Base-by-base conservation (phyloP, 2,113 vertebrate genomes). In the Orcinus orca region DNA sequence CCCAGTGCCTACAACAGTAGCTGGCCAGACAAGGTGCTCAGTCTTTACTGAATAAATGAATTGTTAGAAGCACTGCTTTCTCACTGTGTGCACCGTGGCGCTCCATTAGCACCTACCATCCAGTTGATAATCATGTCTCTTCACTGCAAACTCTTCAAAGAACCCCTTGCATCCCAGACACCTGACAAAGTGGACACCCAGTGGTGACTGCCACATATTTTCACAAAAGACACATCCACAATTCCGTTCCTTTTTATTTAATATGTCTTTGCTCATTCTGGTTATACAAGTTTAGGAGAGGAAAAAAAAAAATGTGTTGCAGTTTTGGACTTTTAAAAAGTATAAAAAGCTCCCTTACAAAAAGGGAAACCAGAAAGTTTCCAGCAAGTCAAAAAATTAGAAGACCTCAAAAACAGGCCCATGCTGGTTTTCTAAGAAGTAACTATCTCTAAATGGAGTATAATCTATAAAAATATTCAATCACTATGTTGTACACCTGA, bases 291-390 rank as follows among this genome's bases (percentile, higher is more conserved):
- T 53, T 94, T 60, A 83, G 23, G n/a, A 50, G 17, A 20, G 6
- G 62, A 9, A 4, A 0, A 10, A 7, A 7, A 10, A 10, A 10
- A 1, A 41, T 5, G 2, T 74, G 36, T 14, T 77, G 0, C 2
- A 25, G 11, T 36, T n/a, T 4, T 68, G 10, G 80, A n/a, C 18
- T 92, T 70, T 26, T 41, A 60, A 92, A 88, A 81, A 29, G 6
- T 9, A 18, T 11, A 80, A 84, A 31, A 31, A 87, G 36, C n/a
- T 55, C 15, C 47, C 29, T 84, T 68, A 53, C 14, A 8, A 67
- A 70, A 90, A 82, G 26, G 23, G 14, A 29, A 62, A 50, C 20
- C 3, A 55, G 73, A 58, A 89, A 93, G 21, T 6, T 58, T 55
- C 68, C 55, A n/a, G 55, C n/a, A 60, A 84, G 33, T 65, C 44